Base-by-base conservation (phyloP, 2,888 invertebrate species). In the Hoplodrina blanda region DNA sequence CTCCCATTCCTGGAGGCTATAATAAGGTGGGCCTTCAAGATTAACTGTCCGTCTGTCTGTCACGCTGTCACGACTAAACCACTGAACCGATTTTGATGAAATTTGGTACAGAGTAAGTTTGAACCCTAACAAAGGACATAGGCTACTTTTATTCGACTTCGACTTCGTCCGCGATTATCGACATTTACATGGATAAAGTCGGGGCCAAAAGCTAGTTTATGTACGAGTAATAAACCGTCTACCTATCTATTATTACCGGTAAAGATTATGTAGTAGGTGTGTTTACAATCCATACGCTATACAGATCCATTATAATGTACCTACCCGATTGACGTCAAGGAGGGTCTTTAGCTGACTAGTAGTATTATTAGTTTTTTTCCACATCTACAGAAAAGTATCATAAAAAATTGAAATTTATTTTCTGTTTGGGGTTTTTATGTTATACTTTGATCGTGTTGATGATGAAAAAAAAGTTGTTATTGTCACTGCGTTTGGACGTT, bases 271-370 rank as follows among this genome's bases (percentile, higher is more conserved):
- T 37, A 72, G 10, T 20, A 17, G 5, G 53, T 41, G 62, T 59
- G 49, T 66, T 66, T 73, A 56, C 55, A 17, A 46, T 11, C 17
- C 46, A 11, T 11, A 30, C 5, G 3, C 2, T 19, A 41, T 46
- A 5, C 30, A 66, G 8, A 25, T 55, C 25, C 37, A 20, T 20
- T 30, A 61, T 17, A 68, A 17, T 11, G n/a, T 56, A 73, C 55
- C 19, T 57, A 13, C 11, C n/a, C 55, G 17, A 57, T 69, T 75
- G 76, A 73, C 73, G 73, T 73, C 73, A 73, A 15, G 13, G 52
- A 30, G 46, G 37, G 37, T 75, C 69, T 46, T 17, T 19, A 53
- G 20, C 44, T 57, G 4, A 13, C 41, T n/a, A 41, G 15, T 44
- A 30, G 17, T 59, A 30, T 46, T 30, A 33, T 56, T 49, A 15